phyloP scores from a whole-genome alignment of 2,113 vertebrate species.

The Pao palembangensis region DNA sequence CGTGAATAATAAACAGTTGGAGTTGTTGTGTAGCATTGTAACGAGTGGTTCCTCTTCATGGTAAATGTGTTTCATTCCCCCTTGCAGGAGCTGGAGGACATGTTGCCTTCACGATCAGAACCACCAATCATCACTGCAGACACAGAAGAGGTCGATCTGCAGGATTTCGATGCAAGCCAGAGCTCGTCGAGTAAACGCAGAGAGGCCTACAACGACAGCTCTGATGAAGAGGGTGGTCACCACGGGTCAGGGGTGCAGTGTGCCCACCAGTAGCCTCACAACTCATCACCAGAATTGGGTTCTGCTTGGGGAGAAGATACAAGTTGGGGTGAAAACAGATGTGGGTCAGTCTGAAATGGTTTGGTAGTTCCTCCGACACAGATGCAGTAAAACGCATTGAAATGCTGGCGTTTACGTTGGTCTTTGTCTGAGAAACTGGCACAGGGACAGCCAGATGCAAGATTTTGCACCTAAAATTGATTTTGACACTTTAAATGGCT shows the following conservation, averaged over 20 bases:
- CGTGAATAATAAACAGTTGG: too few species aligned
- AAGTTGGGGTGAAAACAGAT: slow-evolving; percentile 67
- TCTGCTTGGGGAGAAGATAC: slow-evolving; percentile 42
- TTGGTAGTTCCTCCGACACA: slow-evolving; percentile 45
- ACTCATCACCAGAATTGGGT: slow-evolving; percentile 4
- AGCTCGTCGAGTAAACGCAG: slow-evolving; percentile 86
- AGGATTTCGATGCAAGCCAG: slow-evolving; percentile 90
- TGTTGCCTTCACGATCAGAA: slow-evolving; percentile 91
- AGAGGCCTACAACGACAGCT: slow-evolving; percentile 96
- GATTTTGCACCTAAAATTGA: slow-evolving; percentile 17
- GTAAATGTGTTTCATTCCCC: not conserved
- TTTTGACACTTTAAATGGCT: slow-evolving; percentile 25
- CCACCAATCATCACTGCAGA: slow-evolving; percentile 85
- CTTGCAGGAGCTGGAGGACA: slow-evolving; percentile 92
- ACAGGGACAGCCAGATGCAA: slow-evolving; percentile 13
- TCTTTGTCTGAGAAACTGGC: slow-evolving; percentile 31
- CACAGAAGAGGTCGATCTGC: slow-evolving; percentile 93
- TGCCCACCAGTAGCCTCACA: slow-evolving; percentile 86
- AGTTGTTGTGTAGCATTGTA: too few species aligned
- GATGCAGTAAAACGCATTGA: slow-evolving; percentile 8
- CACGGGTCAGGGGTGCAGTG: slow-evolving; percentile 96
- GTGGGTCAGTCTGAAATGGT: slow-evolving; percentile 72
- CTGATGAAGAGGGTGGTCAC: slow-evolving; percentile 92
- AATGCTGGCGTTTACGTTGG: slow-evolving; percentile 1
- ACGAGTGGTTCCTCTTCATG: not conserved